These are phyloP conservation scores for Radopholus similis DNA, from an alignment of 1,140 invertebrate genomes.

Conservation along the genomic window DNA sequence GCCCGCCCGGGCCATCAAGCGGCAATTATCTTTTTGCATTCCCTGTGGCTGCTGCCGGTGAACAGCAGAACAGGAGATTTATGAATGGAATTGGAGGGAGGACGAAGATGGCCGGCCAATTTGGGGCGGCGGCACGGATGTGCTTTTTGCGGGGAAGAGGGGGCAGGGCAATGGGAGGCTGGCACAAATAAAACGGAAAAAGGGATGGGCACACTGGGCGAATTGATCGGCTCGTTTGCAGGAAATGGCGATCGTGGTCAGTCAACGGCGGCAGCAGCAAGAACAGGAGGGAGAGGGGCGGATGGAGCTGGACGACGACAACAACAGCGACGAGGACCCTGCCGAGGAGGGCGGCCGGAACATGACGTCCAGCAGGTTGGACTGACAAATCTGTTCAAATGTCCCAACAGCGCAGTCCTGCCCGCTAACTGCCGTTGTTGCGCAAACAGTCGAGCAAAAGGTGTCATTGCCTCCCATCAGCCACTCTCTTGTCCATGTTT, in stretches of 20 bases:
- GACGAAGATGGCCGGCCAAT: background rate
- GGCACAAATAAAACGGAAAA: too few relatives aligned
- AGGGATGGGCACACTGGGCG: too few relatives aligned
- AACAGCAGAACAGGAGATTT: background rate
- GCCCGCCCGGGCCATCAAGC: background rate
- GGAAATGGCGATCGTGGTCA: too few relatives aligned
- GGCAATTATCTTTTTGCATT: slow-evolving; percentile 11
- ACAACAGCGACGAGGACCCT: background rate
- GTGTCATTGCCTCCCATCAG: background rate
- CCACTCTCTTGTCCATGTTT: background rate
- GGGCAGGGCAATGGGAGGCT: too few relatives aligned
- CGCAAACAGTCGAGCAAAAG: background rate
- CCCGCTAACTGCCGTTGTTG: background rate
- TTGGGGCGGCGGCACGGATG: too few relatives aligned
- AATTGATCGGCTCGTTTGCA: too few relatives aligned
- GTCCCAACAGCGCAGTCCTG: too few relatives aligned
- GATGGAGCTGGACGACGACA: background rate
- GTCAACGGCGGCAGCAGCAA: too few relatives aligned
- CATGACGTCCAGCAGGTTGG: background rate
- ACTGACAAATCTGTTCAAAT: too few relatives aligned
- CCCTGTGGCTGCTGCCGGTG: background rate
- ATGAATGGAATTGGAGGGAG: background rate
- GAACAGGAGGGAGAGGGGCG: background rate
- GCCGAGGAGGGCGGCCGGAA: background rate
- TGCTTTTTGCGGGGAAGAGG: too few relatives aligned